Evolutionary conservation across 1,140 invertebrate genomes (phyloP).

Genomic region (Coboldia fuscipes): DNA sequence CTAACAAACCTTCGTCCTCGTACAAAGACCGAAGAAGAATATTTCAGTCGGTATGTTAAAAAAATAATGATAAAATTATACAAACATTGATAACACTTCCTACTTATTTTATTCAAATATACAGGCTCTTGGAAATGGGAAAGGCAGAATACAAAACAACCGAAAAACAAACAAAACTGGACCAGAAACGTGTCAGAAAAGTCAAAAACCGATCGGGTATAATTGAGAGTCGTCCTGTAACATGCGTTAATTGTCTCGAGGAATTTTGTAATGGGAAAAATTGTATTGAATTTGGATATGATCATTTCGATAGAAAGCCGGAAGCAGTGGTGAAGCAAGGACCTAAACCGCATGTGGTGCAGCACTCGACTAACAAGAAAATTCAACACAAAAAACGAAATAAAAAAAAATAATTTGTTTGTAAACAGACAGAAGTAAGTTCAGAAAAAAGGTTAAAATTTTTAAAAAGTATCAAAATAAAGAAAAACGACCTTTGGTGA

Average conservation of each 20-base stretch:
- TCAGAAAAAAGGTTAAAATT: neutral
- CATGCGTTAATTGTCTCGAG: constrained; percentile 59
- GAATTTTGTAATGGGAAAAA: constrained; percentile 56
- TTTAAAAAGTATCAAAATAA: too few relatives aligned
- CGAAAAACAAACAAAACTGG: constrained; percentile 36
- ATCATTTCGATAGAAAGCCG: constrained; percentile 13
- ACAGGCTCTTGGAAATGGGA: constrained; percentile 52
- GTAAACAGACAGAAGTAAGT: neutral
- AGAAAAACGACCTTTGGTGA: too few relatives aligned
- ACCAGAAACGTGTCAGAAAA: constrained; percentile 37
- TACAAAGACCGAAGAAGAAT: constrained; percentile 62
- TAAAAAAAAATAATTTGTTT: neutral
- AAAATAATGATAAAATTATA: neutral
- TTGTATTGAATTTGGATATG: constrained; percentile 28
- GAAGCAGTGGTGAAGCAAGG: neutral
- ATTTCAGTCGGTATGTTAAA: constrained; percentile 47
- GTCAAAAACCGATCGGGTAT: constrained; percentile 58
- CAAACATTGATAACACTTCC: neutral
- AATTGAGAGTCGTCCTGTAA: constrained; percentile 47
- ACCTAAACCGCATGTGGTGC: too few relatives aligned
- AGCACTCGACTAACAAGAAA: too few relatives aligned
- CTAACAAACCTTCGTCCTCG: constrained; percentile 66
- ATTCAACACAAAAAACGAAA: neutral
- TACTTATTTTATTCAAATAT: constrained; percentile 6
- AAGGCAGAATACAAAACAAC: constrained; percentile 50